These are phyloP conservation scores for Neosalanx taihuensis DNA, from an alignment of 2,797 vertebrate genomes.

Conservation along the genomic window DNA sequence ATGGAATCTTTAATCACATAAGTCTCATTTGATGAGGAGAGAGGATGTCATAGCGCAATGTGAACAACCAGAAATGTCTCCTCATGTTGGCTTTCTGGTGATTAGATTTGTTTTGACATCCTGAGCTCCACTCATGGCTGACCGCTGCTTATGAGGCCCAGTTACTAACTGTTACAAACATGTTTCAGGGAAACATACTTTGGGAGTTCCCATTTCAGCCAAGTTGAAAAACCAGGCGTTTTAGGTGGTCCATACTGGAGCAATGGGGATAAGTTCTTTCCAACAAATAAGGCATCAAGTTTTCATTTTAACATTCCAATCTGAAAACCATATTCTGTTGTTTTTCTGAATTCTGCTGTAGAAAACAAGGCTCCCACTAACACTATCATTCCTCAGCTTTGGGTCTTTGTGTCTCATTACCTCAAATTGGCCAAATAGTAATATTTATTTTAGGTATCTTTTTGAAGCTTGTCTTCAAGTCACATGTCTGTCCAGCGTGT, in stretches of 20 bases:
- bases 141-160: background rate
- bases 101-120: background rate
- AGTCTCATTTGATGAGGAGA: background rate
- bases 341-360: conserved; percentile 1
- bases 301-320: conserved; percentile 13
- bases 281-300: background rate
- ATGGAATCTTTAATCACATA: background rate
- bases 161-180: conserved; percentile 2
- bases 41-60: background rate
- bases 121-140: background rate
- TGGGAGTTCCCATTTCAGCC: background rate
- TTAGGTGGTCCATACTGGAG: conserved; percentile 1
- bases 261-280: background rate
- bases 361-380: conserved; percentile 1
- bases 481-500: background rate
- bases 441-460: background rate
- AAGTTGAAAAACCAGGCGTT: conserved; percentile 2
- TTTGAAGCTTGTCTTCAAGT: conserved; percentile 1
- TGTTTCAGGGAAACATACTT: conserved; percentile 5
- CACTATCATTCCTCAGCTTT: background rate
- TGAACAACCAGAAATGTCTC: background rate
- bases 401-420: background rate
- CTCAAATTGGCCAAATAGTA: background rate
- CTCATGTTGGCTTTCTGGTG: background rate
- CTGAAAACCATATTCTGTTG: conserved; percentile 5